Base-by-base conservation (phyloP, 1,140 invertebrate species). In the Samia ricini region DNA sequence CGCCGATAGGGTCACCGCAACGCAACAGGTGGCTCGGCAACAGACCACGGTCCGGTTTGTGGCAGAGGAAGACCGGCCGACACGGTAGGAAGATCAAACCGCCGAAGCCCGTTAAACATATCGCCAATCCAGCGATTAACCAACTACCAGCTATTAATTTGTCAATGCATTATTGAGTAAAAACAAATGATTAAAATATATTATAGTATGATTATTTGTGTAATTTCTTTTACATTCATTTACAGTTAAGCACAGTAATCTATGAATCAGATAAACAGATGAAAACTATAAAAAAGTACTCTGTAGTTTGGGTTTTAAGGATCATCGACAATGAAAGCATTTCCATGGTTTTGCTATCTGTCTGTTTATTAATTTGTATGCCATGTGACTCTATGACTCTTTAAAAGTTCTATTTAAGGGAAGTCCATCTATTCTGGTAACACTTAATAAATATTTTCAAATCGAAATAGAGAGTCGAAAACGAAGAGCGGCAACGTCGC, bases 61-160 rank as follows among this genome's bases (percentile, higher is more conserved):
- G 96, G 96, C 96, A 99, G 60, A 92, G 96, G 8, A 99, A 99
- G 90, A 93, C 93, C 64, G 98, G 98, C 8, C 93, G 94, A 64
- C 93, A 94, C 87, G 98, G 98, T 8, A 92, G 98, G 12, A 99
- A 99, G 91, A 95, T 99, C 48, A 92, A 91, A 65, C 92, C 90
- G 1, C 89, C 89, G 0, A 91, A 90, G 50, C 85, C 83, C 4
- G 74, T 89, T 22, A 91, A 91, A 54, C 62, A 77, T 26, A 86
- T 90, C 8, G 21, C 15, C 5, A 36, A 64, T 5, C 58, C 71
- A 0, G 63, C 12, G 0, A 76, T 68, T 4, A 61, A 33, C n/a
- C 63, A 66, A 0, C 42, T 75, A 1, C 72, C 75, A 4, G 55
- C 70, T 2, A 70, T 89, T 18, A 22, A 69, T 36, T 24, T 90